Evolutionary conservation across 2,888 invertebrate genomes (phyloP), one percentile per base, ranked within the genome.

Genomic region (Eupelmus urozonus): DNA sequence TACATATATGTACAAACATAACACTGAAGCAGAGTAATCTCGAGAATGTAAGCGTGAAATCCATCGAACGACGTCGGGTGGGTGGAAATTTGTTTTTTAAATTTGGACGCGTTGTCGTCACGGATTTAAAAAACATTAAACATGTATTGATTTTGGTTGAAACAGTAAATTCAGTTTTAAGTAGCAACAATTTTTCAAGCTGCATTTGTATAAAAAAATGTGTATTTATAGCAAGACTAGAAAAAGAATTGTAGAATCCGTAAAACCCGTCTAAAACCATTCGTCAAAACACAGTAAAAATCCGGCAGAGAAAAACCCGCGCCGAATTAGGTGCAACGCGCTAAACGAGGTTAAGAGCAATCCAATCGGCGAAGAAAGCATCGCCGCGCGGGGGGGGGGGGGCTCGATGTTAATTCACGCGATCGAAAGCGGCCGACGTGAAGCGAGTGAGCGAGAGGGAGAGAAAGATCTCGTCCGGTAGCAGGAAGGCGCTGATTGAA

Each of bases 401-500:
- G 40, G 16, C 11, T 1, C 20, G 42, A 55, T 42, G 67, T 57
- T 69, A 69, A 57, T 55, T 69, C n/a, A 42, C 29, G 57, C 57
- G 45, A 57, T 55, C 45, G 57, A 34, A 34, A 34, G 11, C 16
- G 13, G n/a, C 13, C 0, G 25, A 20, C 23, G 13, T 7, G 40
- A 49, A 25, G 4, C 16, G 2, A 53, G 2, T 9, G 3, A 3
- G 27, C 25, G 27, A 34, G 18, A 25, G n/a, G 29, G 4, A n/a
- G n/a, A n/a, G n/a, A n/a, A n/a, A n/a, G n/a, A n/a, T n/a, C n/a
- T n/a, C n/a, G n/a, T n/a, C n/a, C n/a, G n/a, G n/a, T n/a, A n/a
- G n/a, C n/a, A n/a, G n/a, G n/a, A n/a, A n/a, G 53, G 20, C 45
- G 4, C 29, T 49, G 70, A 69, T 69, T 55, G 57, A 69, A 29